Base-by-base conservation (phyloP, 1,140 invertebrate species). In the Papilio xuthus region DNA sequence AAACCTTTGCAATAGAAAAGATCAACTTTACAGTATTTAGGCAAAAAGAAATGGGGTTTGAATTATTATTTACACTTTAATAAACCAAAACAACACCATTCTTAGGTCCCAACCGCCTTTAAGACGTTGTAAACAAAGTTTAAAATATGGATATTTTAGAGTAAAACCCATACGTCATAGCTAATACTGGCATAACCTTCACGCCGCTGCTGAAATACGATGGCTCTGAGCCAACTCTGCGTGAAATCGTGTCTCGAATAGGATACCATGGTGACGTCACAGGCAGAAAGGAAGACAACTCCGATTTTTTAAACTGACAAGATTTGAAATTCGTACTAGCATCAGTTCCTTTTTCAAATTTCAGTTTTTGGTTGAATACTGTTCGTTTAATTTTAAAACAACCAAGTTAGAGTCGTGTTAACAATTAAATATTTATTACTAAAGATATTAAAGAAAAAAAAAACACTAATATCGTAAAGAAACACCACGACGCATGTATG, bases 201-300 rank as follows among this genome's bases (percentile, higher is more conserved):
- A 73, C 20, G 44, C 71, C 41, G 32, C 32, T 42, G 37, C 37
- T 73, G 23, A 73, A 73, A 73, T 44, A 47, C n/a, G 20, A 73
- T 73, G 71, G 71, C 71, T 42, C 9, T 20, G 71, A 28, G 71
- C 71, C 71, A 73, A 73, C 32, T 13, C 12, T 73, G 20, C 26
- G 20, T 73, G 41, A 50, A 23, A 47, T 73, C 71, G 41, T 23
- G 20, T 73, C 23, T 47, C 37, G 41, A 73, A 73, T 42, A 26
- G 71, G 71, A 73, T 47, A 73, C 41, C 42, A 42, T 10, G 41
- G 20, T 73, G 71, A 73, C 37, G 71, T 73, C 71, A 67, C 13
- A 28, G 0, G 60, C 60, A 50, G 20, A 42, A 73, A 44, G 42
- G 20, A 47, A 73, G 6, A 20, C 18, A 53, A 20, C 50, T 53